Base-by-base conservation (phyloP, 2,888 invertebrate species). In the Sinotaia quadrata region DNA sequence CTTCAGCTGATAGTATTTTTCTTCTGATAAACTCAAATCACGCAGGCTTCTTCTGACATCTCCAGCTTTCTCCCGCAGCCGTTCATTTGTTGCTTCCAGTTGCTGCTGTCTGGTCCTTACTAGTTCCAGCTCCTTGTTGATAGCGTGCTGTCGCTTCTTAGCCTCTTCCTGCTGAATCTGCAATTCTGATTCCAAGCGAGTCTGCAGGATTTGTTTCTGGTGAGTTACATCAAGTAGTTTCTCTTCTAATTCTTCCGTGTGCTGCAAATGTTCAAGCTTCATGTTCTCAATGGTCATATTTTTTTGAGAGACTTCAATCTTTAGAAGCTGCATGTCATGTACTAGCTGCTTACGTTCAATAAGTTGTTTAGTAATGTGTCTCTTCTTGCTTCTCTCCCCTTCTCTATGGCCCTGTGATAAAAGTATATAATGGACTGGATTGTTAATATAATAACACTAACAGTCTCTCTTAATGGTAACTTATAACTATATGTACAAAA, bases 271-370 rank as follows among this genome's bases (percentile, higher is more conserved):
- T 60, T 88, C 87, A 2, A 85, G 84, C 76, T 87, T 88, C 75
- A 87, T 73, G 74, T 86, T 87, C 67, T 88, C 87, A 33, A 88
- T 74, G 24, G 84, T 77, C 59, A 88, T 75, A 67, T 84, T 83
- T 72, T 87, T 88, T 69, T 88, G 87, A 4, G 86, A 86, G 33
- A 87, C 72, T 74, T 88, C 87, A 60, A 88, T 88, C 72, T 87
- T 86, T 10, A 87, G 74, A n/a, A 88, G 72, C 67, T 88, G 88
- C 44, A 88, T 65, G 69, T 88, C 87, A 70, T 88, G 88, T 21
- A 83, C 61, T 12, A 87, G 76, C 69, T 88, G 87, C 73, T 88
- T 88, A 63, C 83, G 76, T 73, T 88, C 88, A 24, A 87, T 81
- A 12, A 86, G 72, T 65, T 87, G 86, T 73, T 80, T 84, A 8